Base-by-base conservation (phyloP, 1,140 invertebrate genomes). In the Meloidogyne chitwoodi region DNA sequence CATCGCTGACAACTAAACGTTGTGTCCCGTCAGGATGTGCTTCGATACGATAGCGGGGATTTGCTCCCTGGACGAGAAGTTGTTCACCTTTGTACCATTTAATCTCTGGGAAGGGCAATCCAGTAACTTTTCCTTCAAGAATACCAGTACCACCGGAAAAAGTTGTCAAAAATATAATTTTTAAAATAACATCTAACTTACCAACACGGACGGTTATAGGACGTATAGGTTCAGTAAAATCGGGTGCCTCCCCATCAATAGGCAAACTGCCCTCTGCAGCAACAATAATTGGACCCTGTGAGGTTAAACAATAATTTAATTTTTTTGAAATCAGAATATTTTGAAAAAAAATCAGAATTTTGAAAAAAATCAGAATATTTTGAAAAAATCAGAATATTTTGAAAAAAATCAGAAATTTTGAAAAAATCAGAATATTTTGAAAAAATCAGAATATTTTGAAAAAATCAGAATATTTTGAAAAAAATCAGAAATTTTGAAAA, bases 71-170 rank as follows among this genome's bases (percentile, higher is more conserved):
- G 8, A 44, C 41, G 3, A 63, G 56, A 22, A 75, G 66, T 19
- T 90, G 86, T 4, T 92, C 92, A 87, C 94, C 91, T 86, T 93
- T 93, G 27, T 89, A 91, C 94, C 94, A 95, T 74, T 88, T 89
- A 12, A 94, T 91, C 64, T 93, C 91, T 0, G 94, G 93, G 77
- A 94, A 90, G 0, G 94, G 94, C 89, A 94, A 94, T n/a, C 93
- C 93, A 89, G 93, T 92, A 10, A 96, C 93, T 90, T 93, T 92
- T 81, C 88, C 87, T 87, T 94, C 92, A 82, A 96, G 94, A 86
- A 93, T 92, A 16, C 94, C 91, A 2, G 93, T 93, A 65, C 92
- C 81, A 93, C 92, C 44, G 27, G 44, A 19, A 1, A 5, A 2
- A 44, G 24, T 0, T 91, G 62, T 62, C 14, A 76, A 83, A 26